Evolutionary conservation across 2,797 vertebrate species (phyloP), one percentile per base, ranked within the genome.

Genomic region (Centroberyx gerrardi): DNA sequence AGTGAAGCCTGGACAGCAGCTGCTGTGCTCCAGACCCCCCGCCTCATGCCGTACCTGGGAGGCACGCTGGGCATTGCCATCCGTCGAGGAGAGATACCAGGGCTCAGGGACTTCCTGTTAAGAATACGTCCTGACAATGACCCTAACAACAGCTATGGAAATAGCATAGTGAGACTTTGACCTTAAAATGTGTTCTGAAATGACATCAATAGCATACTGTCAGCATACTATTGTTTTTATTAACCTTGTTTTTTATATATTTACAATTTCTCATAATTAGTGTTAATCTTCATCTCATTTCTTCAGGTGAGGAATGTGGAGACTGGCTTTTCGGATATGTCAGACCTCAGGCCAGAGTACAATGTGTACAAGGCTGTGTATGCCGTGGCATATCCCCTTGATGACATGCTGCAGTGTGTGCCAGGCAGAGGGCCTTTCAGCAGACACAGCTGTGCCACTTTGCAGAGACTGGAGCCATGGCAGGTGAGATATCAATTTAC

Each of bases 311-410:
- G 31, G 0, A 68, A 36, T 29, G 58, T 55, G 5, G 68, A 89
- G 8, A 86, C 73, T 13, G 86, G 82, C 6, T 91, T 90, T 76
- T 84, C 82, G 31, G 93, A 95, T 54, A 40, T 92, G 27, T 93
- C 92, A 0, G 77, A 80, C 27, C 90, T 90, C 63, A 86, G 90
- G 40, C 78, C 86, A 18, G 90, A 91, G 48, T 89, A 90, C 51
- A 90, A 90, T 67, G 38, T 88, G 17, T 88, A 87, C 67, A 90
- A 90, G n/a, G 93, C 94, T 28, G 94, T 95, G 46, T 94, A 94
- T 76, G 90, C 93, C 5, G 73, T 94, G 17, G 94, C 92, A 0
- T 66, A 94, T 58, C 90, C 93, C 0, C 80, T 95, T 4, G 65
- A 95, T 75, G 78, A 88, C 2, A 74, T 94, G 54, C 61, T 92